A percentile compares a stretch with the other conserved stretches of the same genome.
phyloP scores from a whole-genome alignment of 2,888 invertebrate genomes.

The Ferrisia virgata region DNA sequence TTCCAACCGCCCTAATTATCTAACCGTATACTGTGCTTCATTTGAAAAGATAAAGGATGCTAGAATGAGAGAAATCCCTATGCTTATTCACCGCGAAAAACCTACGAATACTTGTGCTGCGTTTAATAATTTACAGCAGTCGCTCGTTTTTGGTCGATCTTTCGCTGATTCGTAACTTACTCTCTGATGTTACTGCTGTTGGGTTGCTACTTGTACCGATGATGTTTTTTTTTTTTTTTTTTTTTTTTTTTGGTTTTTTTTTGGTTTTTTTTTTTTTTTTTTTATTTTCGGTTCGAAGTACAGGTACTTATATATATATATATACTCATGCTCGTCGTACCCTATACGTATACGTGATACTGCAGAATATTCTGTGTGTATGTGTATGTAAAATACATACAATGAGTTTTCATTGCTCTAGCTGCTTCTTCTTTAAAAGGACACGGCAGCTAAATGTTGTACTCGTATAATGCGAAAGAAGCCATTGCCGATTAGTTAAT shows the following conservation, averaged over 20 bases:
- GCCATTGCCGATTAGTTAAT: not conserved
- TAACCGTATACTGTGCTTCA: not conserved
- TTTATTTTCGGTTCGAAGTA: no score
- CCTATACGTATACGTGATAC: no score
- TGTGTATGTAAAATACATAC: no score
- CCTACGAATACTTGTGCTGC: no score
- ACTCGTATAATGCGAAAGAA: not conserved
- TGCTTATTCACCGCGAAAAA: not conserved
- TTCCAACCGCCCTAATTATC: slow-evolving; percentile 42
- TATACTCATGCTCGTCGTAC: no score
- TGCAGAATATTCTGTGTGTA: no score
- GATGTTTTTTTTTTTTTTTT: not conserved
- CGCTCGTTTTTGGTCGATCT: not conserved
- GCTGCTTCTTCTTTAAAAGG: not conserved
- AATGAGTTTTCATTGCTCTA: no score
- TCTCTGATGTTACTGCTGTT: not conserved
- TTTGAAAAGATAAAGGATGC: not conserved
- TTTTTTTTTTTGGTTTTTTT: no score
- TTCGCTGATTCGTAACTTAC: not conserved
- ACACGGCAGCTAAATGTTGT: not conserved
- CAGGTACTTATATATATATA: no score
- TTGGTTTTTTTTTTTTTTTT: no score
- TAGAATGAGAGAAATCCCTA: not conserved
- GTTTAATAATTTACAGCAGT: not conserved
- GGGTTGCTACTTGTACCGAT: not conserved